Evolutionary conservation across 2,113 vertebrate species (phyloP).

Genomic region (Notothenia coriiceps): DNA sequence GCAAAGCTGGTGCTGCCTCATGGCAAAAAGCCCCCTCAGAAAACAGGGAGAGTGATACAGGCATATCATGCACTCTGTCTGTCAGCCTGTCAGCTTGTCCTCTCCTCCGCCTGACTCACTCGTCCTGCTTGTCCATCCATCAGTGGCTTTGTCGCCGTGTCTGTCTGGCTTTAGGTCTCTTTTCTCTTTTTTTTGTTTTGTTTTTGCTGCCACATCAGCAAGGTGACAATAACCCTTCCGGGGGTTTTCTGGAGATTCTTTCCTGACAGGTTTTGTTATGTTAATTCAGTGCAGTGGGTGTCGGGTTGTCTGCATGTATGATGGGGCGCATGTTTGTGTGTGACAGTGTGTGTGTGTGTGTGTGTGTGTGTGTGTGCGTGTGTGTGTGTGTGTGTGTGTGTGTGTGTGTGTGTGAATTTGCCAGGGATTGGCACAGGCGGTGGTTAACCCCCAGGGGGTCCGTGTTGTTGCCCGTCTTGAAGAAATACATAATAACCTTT

Average conservation of each 20-base stretch:
- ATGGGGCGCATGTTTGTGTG: slow-evolving; percentile 29
- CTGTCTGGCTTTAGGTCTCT: slow-evolving; percentile 22
- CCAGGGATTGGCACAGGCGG: slow-evolving; percentile 36
- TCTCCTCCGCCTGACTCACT: slow-evolving; percentile 54
- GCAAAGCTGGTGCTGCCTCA: slow-evolving; percentile 36
- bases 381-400: background rate
- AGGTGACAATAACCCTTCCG: slow-evolving; percentile 48
- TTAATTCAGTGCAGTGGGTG: slow-evolving; percentile 46
- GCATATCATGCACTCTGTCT: slow-evolving; percentile 60
- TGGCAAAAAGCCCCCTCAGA: slow-evolving; percentile 35
- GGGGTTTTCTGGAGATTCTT: slow-evolving; percentile 25
- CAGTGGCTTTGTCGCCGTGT: slow-evolving; percentile 50
- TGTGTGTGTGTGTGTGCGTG: too few relatives aligned
- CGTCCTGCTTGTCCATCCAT: slow-evolving; percentile 64
- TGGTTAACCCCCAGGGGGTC: slow-evolving; percentile 42
- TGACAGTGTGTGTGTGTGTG: slow-evolving; percentile 24
- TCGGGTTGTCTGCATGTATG: slow-evolving; percentile 16
- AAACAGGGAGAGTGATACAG: slow-evolving; percentile 48
- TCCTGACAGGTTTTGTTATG: slow-evolving; percentile 48
- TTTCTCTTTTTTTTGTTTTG: slow-evolving; percentile 15
- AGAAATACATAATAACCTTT: slow-evolving; percentile 71
- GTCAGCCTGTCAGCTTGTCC: slow-evolving; percentile 69
- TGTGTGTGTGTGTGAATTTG: slow-evolving; percentile 32
- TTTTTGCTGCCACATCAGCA: background rate
- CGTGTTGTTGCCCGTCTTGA: slow-evolving; percentile 48